These are phyloP conservation scores for Eremobia ochroleuca DNA, from an alignment of 2,888 invertebrate genomes.

Conservation along the genomic window DNA sequence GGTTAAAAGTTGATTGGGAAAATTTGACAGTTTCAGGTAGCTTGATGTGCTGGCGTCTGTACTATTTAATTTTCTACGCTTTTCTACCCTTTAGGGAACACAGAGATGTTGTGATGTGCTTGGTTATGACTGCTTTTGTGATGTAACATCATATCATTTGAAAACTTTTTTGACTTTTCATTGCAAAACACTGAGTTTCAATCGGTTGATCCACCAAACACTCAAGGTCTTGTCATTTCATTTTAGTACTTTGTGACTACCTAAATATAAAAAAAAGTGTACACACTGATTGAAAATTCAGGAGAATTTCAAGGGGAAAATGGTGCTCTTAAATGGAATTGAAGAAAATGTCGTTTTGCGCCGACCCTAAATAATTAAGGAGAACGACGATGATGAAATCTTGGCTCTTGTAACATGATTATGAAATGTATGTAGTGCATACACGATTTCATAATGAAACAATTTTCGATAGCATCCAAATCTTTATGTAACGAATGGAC, in stretches of 20 bases:
- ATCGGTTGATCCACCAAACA: neutral
- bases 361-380: neutral
- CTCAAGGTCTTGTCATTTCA: neutral
- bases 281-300: neutral
- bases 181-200: neutral
- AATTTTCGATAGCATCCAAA: conserved; percentile 44
- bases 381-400: neutral
- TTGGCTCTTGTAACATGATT: neutral
- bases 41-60: no score
- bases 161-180: neutral
- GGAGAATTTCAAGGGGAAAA: neutral
- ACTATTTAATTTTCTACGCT: no score
- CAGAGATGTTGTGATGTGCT: no score
- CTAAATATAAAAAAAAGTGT: neutral
- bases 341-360: neutral
- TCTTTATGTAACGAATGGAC: conserved; percentile 11
- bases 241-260: neutral
- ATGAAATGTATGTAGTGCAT: conserved; percentile 21
- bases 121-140: neutral
- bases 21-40: no score
- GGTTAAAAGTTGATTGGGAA: no score
- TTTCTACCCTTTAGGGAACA: neutral
- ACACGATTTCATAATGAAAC: conserved; percentile 25
- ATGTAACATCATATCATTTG: neutral
- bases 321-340: neutral